phyloP scores from a whole-genome alignment of 1,140 invertebrate species.

The Lepidurus arcticus region DNA sequence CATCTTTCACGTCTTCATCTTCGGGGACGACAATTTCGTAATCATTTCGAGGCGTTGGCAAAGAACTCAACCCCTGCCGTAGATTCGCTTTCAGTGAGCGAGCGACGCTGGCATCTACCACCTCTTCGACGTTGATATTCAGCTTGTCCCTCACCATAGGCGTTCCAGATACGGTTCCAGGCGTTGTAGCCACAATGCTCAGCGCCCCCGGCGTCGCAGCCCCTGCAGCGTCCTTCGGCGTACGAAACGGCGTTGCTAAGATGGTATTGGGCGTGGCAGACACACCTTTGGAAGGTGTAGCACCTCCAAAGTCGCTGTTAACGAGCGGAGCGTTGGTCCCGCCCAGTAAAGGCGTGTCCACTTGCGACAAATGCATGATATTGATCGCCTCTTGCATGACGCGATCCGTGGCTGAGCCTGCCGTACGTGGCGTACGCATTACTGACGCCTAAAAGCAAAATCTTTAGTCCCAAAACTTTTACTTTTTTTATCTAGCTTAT shows the following conservation, averaged over 20 bases:
- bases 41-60: slow-evolving; percentile 91
- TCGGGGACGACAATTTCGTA: slow-evolving; percentile 97
- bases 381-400: slow-evolving; percentile 87
- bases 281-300: slow-evolving; percentile 64
- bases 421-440: slow-evolving; percentile 77
- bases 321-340: slow-evolving; percentile 89
- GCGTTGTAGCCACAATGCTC: slow-evolving; percentile 22
- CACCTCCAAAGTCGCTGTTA: slow-evolving; percentile 78
- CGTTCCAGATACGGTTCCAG: slow-evolving; percentile 40
- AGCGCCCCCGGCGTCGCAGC: neutral
- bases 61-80: slow-evolving; percentile 62
- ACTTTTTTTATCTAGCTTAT: neutral
- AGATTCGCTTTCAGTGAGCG: slow-evolving; percentile 49
- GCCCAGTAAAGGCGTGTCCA: slow-evolving; percentile 94
- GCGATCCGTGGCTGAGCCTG: slow-evolving; percentile 64
- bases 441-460: slow-evolving; percentile 50
- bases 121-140: slow-evolving; percentile 86
- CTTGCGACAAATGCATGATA: slow-evolving; percentile 94
- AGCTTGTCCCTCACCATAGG: slow-evolving; percentile 83
- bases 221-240: slow-evolving; percentile 42
- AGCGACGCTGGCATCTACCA: slow-evolving; percentile 46
- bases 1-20: slow-evolving; percentile 55
- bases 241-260: slow-evolving; percentile 85
- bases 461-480: neutral
- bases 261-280: slow-evolving; percentile 91